Conservation (phyloP, 1,140 invertebrate genomes). For the Fopius arisanus region DNA sequence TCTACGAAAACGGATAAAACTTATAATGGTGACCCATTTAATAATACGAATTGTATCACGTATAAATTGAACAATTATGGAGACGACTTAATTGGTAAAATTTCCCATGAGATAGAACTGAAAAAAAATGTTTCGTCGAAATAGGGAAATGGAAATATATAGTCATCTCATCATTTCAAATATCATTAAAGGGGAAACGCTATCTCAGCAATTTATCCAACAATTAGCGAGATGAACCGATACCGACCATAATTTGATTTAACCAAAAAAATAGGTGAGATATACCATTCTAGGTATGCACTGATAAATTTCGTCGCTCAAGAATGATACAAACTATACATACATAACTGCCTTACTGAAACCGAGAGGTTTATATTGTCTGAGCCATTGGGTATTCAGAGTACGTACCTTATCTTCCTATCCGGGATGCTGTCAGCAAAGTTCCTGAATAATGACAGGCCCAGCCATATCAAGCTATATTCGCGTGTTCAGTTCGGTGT, state of each 20-base stretch:
- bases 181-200: too few species aligned
- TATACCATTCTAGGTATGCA: not conserved
- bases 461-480: conserved; percentile 3
- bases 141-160: too few species aligned
- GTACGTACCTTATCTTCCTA: conserved; percentile 63
- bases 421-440: conserved; percentile 65
- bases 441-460: conserved; percentile 62
- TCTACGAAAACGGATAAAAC: too few species aligned
- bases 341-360: not conserved
- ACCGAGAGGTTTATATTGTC: conserved; percentile 51
- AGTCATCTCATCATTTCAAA: too few species aligned
- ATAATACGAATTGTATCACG: too few species aligned
- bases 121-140: too few species aligned
- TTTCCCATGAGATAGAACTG: too few species aligned
- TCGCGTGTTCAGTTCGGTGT: conserved; percentile 12
- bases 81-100: too few species aligned
- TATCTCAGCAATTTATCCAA: not conserved
- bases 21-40: too few species aligned
- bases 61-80: too few species aligned
- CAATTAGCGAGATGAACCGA: not conserved
- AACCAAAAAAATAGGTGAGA: not conserved
- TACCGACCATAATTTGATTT: not conserved
- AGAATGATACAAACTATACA: not conserved
- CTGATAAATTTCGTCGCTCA: not conserved
- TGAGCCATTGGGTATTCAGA: conserved; percentile 59